Percentiles rank a stretch among this genome's conserved stretches.
phyloP scores from a whole-genome alignment of 2,113 vertebrate species.

The Pica pica region DNA sequence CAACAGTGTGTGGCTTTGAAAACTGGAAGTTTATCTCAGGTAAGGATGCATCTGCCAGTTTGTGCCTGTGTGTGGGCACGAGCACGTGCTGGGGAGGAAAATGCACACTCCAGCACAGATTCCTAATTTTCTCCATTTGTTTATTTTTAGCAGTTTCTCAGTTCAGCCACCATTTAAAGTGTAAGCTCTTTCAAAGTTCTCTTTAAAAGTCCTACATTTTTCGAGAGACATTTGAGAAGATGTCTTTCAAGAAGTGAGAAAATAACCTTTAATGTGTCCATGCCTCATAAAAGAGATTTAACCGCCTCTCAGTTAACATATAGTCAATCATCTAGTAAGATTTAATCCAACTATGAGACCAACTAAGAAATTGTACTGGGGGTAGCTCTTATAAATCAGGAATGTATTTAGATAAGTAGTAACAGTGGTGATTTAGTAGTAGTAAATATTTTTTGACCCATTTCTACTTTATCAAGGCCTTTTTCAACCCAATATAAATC shows the following conservation, averaged over 20 bases:
- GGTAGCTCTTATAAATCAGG: not conserved
- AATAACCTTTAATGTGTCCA: not conserved
- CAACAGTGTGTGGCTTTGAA: not conserved
- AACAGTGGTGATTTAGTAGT: not conserved
- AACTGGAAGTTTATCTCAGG: not conserved
- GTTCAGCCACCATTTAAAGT: not conserved
- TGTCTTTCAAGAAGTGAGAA: not conserved
- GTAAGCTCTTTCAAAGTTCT: not conserved
- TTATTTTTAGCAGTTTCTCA: not conserved
- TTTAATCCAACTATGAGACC: not conserved
- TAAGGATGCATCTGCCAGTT: not conserved
- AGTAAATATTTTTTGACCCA: slow-evolving; percentile 18
- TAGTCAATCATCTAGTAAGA: not conserved
- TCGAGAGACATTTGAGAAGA: not conserved
- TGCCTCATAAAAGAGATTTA: not conserved
- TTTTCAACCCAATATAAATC: not conserved
- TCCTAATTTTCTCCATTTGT: not conserved
- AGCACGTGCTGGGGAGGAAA: not conserved
- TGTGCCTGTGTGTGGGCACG: not conserved
- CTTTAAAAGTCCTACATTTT: not conserved
- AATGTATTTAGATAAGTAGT: not conserved
- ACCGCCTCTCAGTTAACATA: not conserved
- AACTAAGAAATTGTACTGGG: not conserved
- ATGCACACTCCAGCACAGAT: fast-evolving
- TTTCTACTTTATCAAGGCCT: slow-evolving; percentile 27